These are phyloP conservation scores for Antennarius striatus DNA, from an alignment of 2,113 vertebrate genomes.

Conservation along the genomic window DNA sequence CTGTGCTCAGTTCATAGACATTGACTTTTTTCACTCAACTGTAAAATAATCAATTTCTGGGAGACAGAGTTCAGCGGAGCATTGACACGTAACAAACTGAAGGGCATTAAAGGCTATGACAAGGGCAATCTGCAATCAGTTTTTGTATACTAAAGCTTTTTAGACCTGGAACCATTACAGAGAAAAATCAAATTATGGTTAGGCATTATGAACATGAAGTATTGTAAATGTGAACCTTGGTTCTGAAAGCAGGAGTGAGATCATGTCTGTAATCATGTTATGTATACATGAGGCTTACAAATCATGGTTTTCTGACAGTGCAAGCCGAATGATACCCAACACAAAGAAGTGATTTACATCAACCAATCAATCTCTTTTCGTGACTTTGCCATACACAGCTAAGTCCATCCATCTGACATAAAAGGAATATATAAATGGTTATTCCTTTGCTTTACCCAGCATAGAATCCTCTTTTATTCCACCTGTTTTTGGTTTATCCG, in stretches of 20 bases:
- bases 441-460: too few relatives aligned
- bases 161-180: neutral
- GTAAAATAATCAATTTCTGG: slow-evolving; percentile 31
- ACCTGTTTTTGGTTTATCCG: too few relatives aligned
- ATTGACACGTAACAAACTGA: neutral
- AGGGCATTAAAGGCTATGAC: neutral
- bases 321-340: too few relatives aligned
- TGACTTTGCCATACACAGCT: neutral
- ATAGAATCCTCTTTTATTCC: too few relatives aligned
- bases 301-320: too few relatives aligned
- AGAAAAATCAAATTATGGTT: neutral
- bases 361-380: neutral
- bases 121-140: slow-evolving; percentile 19
- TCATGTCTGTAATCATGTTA: neutral
- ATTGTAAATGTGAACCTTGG: neutral
- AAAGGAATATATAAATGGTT: neutral
- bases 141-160: accelerated
- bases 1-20: neutral
- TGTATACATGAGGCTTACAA: too few relatives aligned
- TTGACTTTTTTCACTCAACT: slow-evolving; percentile 1
- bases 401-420: neutral
- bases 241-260: neutral
- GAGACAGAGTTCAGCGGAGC: slow-evolving; percentile 1
- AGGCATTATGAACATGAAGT: neutral
- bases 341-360: neutral